Base-by-base conservation (phyloP, 2,888 invertebrate genomes). In the Eremobia ochroleuca region DNA sequence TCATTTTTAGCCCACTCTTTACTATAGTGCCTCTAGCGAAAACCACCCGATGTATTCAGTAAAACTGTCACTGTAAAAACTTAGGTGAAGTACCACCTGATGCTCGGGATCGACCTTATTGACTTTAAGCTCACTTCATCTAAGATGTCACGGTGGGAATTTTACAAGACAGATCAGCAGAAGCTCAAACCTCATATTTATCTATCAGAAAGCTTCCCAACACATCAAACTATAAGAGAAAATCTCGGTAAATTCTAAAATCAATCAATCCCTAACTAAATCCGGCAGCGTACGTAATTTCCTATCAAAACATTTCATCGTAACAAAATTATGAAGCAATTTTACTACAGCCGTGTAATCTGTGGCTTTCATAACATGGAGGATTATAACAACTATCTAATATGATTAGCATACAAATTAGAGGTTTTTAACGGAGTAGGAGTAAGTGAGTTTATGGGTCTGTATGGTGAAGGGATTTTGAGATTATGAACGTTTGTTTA, bases 401-500 rank as follows among this genome's bases (percentile, higher is more conserved):
- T 91, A 87, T 88, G 88, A 92, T 93, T 93, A 91, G 86, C 92
- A 93, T 92, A 92, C 91, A 92, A 92, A 93, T 92, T 89, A 90
- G 85, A 81, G 85, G 90, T 91, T 92, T 92, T 92, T 92, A 88
- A 89, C 85, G 77, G 71, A 58, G 72, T 76, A 79, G 64, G 61
- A 55, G 74, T 43, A 49, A 52, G 71, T 71, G 9, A 61, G 83
- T 90, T 91, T 88, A 90, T 88, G 85, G 75, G 64, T 62, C 2
- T 86, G 73, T 85, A 83, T 77, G 73, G 79, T 77, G 72, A 55
- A 68, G 83, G 86, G 86, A 85, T 88, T 85, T 77, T 11, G 31
- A 88, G 90, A 86, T 91, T 91, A 77, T 28, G 84, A 71, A 71
- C 68, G 79, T 88, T 88, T 85, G 85, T 89, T 88, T 81, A 75